These are phyloP conservation scores for Atherix ibis DNA, from an alignment of 2,888 invertebrate genomes.

Conservation along the genomic window DNA sequence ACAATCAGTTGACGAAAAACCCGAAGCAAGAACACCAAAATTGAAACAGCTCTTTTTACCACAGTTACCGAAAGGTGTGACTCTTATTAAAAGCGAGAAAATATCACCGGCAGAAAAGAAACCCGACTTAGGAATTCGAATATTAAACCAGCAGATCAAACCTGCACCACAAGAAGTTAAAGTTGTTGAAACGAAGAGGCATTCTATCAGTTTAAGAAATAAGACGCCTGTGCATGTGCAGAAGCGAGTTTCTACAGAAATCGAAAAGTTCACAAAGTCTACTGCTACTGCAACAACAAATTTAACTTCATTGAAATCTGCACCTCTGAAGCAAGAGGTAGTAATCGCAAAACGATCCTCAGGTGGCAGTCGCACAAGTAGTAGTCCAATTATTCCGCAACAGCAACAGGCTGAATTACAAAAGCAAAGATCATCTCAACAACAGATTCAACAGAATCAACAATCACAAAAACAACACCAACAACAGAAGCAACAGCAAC, in stretches of 20 bases:
- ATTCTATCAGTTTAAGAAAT: conserved; percentile 6
- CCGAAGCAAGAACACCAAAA: background rate
- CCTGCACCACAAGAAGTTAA: conserved; percentile 1
- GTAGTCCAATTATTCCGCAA: conserved; percentile 1
- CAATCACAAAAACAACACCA: background rate
- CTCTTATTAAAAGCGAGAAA: conserved; percentile 9
- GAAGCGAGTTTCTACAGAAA: background rate
- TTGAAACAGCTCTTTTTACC: no score
- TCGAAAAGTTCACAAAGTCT: no score
- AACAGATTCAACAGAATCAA: background rate
- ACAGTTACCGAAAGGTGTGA: conserved; percentile 8
- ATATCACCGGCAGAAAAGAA: conserved; percentile 2
- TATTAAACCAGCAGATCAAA: conserved; percentile 5
- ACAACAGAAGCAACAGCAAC: conserved; percentile 20
- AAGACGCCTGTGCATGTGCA: conserved; percentile 3
- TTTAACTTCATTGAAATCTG: background rate
- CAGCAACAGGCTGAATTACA: background rate
- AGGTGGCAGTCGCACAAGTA: background rate
- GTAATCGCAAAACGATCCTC: background rate
- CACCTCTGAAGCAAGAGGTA: background rate
- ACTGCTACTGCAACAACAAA: background rate
- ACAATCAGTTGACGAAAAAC: background rate
- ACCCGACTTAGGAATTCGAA: background rate
- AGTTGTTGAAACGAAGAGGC: conserved; percentile 1
- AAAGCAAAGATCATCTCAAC: background rate